These are phyloP conservation scores for Drosophila sturtevanti DNA, from an alignment of 1,140 invertebrate genomes.

Conservation along the genomic window DNA sequence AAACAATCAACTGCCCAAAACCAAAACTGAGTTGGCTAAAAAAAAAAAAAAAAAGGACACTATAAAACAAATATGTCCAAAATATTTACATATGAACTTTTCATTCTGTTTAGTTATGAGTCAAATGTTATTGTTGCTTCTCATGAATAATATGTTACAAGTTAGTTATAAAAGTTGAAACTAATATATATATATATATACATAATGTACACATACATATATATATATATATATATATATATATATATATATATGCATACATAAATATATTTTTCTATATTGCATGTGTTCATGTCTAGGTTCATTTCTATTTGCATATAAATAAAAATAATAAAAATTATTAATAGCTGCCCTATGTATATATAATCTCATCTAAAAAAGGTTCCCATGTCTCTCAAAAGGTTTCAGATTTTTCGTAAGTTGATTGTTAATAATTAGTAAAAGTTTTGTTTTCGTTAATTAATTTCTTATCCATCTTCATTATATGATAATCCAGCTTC, in stretches of 20 bases:
- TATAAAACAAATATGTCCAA: constrained; percentile 60
- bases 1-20: constrained; percentile 67
- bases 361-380: no score
- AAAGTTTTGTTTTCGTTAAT: no score
- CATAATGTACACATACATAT: background rate
- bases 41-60: constrained; percentile 18
- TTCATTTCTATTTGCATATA: no score
- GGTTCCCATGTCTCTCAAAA: no score
- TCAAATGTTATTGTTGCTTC: constrained; percentile 16
- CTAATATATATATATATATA: background rate
- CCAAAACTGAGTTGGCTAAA: constrained; percentile 46
- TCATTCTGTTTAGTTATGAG: constrained; percentile 46
- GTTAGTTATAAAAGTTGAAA: constrained; percentile 18
- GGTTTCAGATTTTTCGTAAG: no score
- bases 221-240: background rate
- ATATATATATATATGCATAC: background rate
- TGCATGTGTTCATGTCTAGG: no score
- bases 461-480: no score
- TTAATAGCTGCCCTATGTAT: background rate
- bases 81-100: constrained; percentile 76
- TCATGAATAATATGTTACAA: constrained; percentile 51
- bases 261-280: no score
- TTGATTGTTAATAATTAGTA: no score
- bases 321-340: no score
- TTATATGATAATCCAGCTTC: no score